phyloP scores from a whole-genome alignment of 2,113 vertebrate species.

The Datnioides undecimradiatus region DNA sequence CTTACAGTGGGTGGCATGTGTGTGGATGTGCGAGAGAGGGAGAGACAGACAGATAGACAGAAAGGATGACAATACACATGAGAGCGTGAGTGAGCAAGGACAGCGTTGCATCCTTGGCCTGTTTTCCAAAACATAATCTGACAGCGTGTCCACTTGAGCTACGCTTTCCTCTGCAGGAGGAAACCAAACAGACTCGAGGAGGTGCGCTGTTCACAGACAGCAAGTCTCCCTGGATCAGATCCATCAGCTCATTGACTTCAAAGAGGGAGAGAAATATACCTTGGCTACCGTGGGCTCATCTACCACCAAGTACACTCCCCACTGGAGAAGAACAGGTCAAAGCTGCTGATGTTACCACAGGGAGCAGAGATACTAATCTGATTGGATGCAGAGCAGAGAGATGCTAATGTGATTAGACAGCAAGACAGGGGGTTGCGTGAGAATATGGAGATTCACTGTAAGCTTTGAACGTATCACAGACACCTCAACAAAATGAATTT shows the following conservation, averaged over 20 bases:
- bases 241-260: constrained; percentile 72
- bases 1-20: constrained; percentile 50
- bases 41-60: constrained; percentile 35
- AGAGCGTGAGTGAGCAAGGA: constrained; percentile 43
- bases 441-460: constrained; percentile 55
- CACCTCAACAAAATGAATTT: constrained; percentile 40
- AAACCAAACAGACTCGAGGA: constrained; percentile 64
- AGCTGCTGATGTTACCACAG: constrained; percentile 63
- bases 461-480: constrained; percentile 51
- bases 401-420: constrained; percentile 69
- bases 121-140: constrained; percentile 75
- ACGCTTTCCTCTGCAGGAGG: constrained; percentile 56
- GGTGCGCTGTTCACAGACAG: constrained; percentile 66
- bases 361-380: constrained; percentile 62
- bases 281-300: constrained; percentile 39
- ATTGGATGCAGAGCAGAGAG: constrained; percentile 60
- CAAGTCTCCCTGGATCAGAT: constrained; percentile 69
- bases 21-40: constrained; percentile 6
- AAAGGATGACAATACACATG: constrained; percentile 49
- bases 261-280: constrained; percentile 57
- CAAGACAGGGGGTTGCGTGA: constrained; percentile 58
- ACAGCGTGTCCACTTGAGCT: constrained; percentile 74
- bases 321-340: constrained; percentile 62
- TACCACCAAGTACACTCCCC: constrained; percentile 43
- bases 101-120: constrained; percentile 53